A percentile compares a stretch with the other conserved stretches of the same genome.
Evolutionary conservation across 2,888 invertebrate species (phyloP).

Genomic region (Siphlonurus alternatus): DNA sequence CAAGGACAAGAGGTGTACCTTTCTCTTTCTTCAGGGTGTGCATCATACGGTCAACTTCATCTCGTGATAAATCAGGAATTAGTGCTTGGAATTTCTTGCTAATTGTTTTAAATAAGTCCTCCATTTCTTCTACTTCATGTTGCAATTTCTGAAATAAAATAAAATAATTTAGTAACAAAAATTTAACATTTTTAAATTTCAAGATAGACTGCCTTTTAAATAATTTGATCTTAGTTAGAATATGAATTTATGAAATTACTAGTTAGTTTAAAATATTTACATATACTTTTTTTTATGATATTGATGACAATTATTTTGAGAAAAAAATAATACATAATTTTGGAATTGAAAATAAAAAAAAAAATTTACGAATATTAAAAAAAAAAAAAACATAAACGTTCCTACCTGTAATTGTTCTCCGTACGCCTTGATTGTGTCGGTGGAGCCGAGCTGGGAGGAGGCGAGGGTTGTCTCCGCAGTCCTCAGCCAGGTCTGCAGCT

Average conservation of each 20-base stretch:
- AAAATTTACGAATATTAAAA: too few species aligned
- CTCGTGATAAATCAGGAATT: conserved; percentile 75
- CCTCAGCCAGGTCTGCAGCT: conserved; percentile 61
- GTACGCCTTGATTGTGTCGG: conserved; percentile 62
- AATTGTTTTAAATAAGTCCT: conserved; percentile 75
- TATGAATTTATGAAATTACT: too few species aligned
- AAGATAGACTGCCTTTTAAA: too few species aligned
- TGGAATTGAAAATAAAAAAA: too few species aligned
- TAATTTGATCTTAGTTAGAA: too few species aligned
- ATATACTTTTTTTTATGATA: conserved; percentile 3
- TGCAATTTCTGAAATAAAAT: conserved; percentile 41
- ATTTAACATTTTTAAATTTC: conserved; percentile 4
- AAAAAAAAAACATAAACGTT: conserved; percentile 12
- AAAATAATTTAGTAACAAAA: conserved; percentile 6
- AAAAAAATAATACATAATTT: too few species aligned
- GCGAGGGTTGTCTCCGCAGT: conserved; percentile 54
- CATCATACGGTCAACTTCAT: conserved; percentile 85
- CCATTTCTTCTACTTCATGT: conserved; percentile 68
- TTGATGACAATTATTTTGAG: too few species aligned
- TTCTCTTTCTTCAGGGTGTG: conserved; percentile 72
- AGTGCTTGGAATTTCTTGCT: conserved; percentile 84
- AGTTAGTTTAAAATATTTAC: not conserved
- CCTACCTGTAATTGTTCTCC: conserved; percentile 48
- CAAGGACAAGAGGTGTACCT: conserved; percentile 17
- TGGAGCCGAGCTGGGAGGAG: conserved; percentile 52